A percentile compares a stretch with the other conserved stretches of the same genome.
Evolutionary conservation across 2,113 vertebrate genomes (phyloP).

Genomic region (Ascaphus truei): DNA sequence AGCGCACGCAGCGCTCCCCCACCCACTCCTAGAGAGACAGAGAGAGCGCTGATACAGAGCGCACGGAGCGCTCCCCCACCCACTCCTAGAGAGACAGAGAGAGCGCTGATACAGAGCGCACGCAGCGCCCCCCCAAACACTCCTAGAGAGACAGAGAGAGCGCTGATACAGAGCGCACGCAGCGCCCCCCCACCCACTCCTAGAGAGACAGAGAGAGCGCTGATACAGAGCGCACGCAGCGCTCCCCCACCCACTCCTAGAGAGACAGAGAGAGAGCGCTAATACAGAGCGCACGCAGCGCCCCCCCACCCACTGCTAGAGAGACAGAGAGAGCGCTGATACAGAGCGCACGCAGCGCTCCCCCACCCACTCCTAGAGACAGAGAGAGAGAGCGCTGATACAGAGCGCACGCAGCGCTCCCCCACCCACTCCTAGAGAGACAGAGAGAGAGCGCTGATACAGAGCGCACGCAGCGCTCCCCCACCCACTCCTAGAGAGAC

Average conservation of each 20-base stretch:
- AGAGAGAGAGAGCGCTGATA: neutral
- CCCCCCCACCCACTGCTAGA: conserved; percentile 96
- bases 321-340: neutral
- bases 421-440: conserved; percentile 90
- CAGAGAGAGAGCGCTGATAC: neutral
- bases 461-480: conserved; percentile 93
- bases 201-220: conserved; percentile 38
- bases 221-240: conserved; percentile 83
- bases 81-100: conserved; percentile 73
- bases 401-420: conserved; percentile 91
- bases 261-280: neutral
- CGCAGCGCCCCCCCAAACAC: conserved; percentile 95
- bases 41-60: conserved; percentile 54
- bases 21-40: conserved; percentile 85
- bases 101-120: conserved; percentile 67
- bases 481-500: conserved; percentile 88
- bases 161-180: conserved; percentile 76
- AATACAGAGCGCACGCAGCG: conserved; percentile 84
- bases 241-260: conserved; percentile 97
- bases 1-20: conserved; percentile 94
- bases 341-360: conserved; percentile 91
- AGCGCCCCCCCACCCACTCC: conserved; percentile 98
- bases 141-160: conserved; percentile 61
- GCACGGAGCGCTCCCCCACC: conserved; percentile 95
- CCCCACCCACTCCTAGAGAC: conserved; percentile 93